Base-by-base conservation (phyloP, 2,113 vertebrate genomes). In the Campylorhamphus procurvoides region DNA sequence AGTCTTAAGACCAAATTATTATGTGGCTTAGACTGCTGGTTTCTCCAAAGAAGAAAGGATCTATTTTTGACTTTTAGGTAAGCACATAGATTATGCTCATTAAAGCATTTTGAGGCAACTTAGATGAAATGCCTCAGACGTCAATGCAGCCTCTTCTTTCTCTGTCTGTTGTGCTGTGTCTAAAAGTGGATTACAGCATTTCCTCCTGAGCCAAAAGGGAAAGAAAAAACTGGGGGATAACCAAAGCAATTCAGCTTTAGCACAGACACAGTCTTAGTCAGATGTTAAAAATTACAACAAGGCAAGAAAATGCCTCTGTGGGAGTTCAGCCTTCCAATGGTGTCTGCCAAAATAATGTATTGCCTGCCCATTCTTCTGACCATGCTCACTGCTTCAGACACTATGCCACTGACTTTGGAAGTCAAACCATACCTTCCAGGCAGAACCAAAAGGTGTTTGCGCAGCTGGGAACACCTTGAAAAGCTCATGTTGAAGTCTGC, bases 401-500 rank as follows among this genome's bases (percentile, higher is more conserved):
- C 23, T 1, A 0, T 63, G 28, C 18, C 2, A 3, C 33, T 78
- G 15, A 44, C n/a, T 2, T 0, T 53, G 40, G 31, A 67, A 47
- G 20, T 78, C 18, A 75, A 18, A 25, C 4, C 1, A 1, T 42
- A 39, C 17, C 7, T 71, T 75, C 35, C 17, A 56, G 58, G 7
- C 7, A 85, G 28, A 18, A 17, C 31, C 6, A 6, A 31, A 47
- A 52, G 1, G 7, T 33, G 6, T 53, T 40, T 86, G 56, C n/a
- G 31, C 5, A 84, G 16, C 14, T 75, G 18, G 17, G 6, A 25
- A 24, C 14, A 31, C 5, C 4, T 74, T 19, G 6, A 7, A 55
- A 87, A 39, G 2, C 22, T 79, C 0, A 0, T 19, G 40, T 31
- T 72, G 49, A 74, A 89, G 24, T 8, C 18, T 42, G 9, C 10